These are phyloP conservation scores for Enhydra lutris DNA, from an alignment of 2,113 vertebrate species.

Conservation along the genomic window DNA sequence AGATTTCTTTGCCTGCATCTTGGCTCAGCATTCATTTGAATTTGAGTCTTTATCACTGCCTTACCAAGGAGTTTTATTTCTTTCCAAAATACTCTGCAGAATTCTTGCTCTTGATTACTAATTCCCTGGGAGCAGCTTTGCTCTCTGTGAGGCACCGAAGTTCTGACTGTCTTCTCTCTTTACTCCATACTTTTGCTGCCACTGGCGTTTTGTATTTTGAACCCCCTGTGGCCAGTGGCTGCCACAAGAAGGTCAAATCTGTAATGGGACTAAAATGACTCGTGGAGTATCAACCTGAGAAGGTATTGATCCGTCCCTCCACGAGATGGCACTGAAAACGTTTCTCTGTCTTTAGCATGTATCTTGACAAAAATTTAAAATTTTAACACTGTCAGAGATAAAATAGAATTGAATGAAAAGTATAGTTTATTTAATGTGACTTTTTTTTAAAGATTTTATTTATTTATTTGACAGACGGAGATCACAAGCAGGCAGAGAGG, in stretches of 20 bases:
- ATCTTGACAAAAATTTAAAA: neutral
- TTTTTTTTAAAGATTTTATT: neutral
- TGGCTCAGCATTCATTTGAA: neutral
- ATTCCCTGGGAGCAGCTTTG: neutral
- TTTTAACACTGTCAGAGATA: neutral
- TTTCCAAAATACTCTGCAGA: neutral
- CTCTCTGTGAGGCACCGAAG: neutral
- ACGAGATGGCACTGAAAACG: neutral
- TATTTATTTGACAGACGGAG: too few species aligned
- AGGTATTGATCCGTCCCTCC: neutral
- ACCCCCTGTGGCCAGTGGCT: neutral
- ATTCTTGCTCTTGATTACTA: constrained; percentile 1
- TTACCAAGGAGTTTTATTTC: constrained; percentile 8
- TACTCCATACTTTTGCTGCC: neutral
- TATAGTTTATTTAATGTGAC: neutral
- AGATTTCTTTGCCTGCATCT: neutral
- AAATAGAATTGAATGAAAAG: neutral
- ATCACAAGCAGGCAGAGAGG: too few species aligned
- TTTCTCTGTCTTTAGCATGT: neutral
- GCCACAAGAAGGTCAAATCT: constrained; percentile 16
- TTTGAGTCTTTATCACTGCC: constrained; percentile 17
- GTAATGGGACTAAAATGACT: neutral
- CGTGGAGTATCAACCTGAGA: neutral
- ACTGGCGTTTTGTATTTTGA: neutral
- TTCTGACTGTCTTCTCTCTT: neutral